Conservation (phyloP, 2,888 invertebrate genomes). For the Pseudoips prasinana region DNA sequence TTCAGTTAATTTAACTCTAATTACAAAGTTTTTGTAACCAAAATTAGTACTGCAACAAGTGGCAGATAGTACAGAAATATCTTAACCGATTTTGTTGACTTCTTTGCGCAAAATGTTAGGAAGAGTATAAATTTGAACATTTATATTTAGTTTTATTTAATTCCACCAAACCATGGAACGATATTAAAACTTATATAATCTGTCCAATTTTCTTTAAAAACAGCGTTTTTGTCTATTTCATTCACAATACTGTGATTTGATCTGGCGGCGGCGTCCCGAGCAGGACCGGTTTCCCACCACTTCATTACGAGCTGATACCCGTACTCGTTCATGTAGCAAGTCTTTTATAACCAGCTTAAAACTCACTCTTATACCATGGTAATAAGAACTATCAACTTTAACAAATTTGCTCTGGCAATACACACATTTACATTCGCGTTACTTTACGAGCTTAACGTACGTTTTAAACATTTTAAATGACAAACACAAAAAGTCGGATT, state of each 20-base stretch:
- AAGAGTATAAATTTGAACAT: too few species aligned
- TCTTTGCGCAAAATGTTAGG: too few species aligned
- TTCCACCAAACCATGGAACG: too few species aligned
- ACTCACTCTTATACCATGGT: neutral
- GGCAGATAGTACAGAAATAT: too few species aligned
- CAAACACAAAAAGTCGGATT: constrained; percentile 3
- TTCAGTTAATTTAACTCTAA: too few species aligned
- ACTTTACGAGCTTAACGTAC: constrained; percentile 20
- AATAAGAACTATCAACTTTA: neutral
- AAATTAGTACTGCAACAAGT: too few species aligned
- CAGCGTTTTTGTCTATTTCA: constrained; percentile 19
- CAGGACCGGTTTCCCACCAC: constrained; percentile 55
- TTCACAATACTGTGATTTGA: constrained; percentile 29
- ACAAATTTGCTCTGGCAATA: constrained; percentile 5
- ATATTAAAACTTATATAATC: too few species aligned
- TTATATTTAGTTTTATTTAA: too few species aligned
- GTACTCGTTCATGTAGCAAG: constrained; percentile 8
- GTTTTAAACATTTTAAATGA: constrained; percentile 22
- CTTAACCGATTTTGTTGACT: too few species aligned
- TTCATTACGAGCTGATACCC: constrained; percentile 49
- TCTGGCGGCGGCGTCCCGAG: constrained; percentile 25
- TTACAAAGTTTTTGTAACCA: too few species aligned
- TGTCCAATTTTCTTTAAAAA: constrained; percentile 7
- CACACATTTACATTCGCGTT: constrained; percentile 16
- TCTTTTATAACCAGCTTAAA: neutral